These are phyloP conservation scores for Microvelia longipes DNA, from an alignment of 1,140 invertebrate genomes.

Conservation along the genomic window DNA sequence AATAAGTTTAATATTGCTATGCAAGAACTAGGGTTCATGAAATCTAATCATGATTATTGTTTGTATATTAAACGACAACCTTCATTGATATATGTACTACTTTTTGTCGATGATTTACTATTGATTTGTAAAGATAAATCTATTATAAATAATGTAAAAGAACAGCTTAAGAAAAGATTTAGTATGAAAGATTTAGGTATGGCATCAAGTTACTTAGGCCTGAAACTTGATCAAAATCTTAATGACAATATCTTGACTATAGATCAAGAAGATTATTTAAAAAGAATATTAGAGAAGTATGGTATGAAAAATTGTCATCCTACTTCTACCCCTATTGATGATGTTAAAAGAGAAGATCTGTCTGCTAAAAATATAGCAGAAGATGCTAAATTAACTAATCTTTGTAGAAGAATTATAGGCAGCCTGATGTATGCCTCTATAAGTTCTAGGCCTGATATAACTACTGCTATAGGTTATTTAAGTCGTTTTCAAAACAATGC, in stretches of 20 bases:
- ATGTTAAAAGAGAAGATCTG: constrained; percentile 17
- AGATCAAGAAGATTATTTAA: constrained; percentile 26
- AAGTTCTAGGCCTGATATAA: constrained; percentile 23
- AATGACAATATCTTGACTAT: constrained; percentile 20
- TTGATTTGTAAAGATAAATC: constrained; percentile 21
- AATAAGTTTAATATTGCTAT: constrained; percentile 19
- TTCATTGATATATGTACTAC: constrained; percentile 12
- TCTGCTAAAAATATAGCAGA: constrained; percentile 13
- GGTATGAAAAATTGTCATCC: constrained; percentile 28
- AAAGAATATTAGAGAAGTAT: constrained; percentile 26
- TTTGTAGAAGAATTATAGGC: constrained; percentile 24
- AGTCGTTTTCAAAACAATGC: constrained; percentile 19
- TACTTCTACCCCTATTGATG: constrained; percentile 26
- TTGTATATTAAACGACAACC: constrained; percentile 10
- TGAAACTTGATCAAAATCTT: constrained; percentile 26
- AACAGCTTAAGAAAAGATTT: constrained; percentile 26
- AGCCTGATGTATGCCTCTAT: constrained; percentile 23
- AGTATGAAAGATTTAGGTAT: constrained; percentile 28
- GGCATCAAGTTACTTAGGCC: constrained; percentile 25
- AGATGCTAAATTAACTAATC: constrained; percentile 17
- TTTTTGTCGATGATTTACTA: constrained; percentile 30
- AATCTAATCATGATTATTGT: constrained; percentile 13
- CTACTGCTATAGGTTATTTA: constrained; percentile 14
- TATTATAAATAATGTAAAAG: constrained; percentile 21
- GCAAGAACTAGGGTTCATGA: constrained; percentile 14